Base-by-base conservation (phyloP, 2,113 vertebrate species). In the Caloenas nicobarica region DNA sequence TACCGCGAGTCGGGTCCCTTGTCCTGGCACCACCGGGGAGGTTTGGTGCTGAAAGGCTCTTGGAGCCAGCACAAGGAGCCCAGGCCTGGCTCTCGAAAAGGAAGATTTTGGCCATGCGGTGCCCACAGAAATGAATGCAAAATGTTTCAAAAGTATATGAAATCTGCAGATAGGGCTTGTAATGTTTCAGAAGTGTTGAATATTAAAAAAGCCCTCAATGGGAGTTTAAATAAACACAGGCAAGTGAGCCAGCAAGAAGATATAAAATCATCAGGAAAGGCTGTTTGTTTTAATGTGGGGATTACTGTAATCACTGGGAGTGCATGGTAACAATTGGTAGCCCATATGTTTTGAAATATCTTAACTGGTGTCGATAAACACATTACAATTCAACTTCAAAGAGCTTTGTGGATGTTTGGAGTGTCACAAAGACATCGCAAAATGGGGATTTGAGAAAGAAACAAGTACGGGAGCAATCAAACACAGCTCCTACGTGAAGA, bases 341-440 rank as follows among this genome's bases (percentile, higher is more conserved):
- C 76, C 92, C 95, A 90, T 88, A 77, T 97, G 96, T 95, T 97
- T 94, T 81, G 93, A 84, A 96, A 96, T 95, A 95, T 97, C 97
- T 95, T 98, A 97, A 94, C 91, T 53, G 82, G 85, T 96, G 98
- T 98, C 98, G 96, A 97, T 98, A 98, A 98, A 98, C 95, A 95
- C 95, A 92, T 97, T 97, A 97, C 98, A 96, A 86, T 68, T 81
- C 81, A 78, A 91, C 98, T 97, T 98, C 97, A 98, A 96, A 95
- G 97, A 84, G 80, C 93, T 33, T 48, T 66, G 97, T 72, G 97
- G 97, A 96, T 97, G 97, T 98, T 97, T 96, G 93, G 89, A 89
- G 80, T 58, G 83, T 89, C 91, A 74, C 25, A 13, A 76, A 93
- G 95, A 95, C 60, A 1, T 93, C 7, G 74, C 91, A 74, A 11